Base-by-base conservation (phyloP, 2,797 vertebrate species). In the Sebastes itinus region DNA sequence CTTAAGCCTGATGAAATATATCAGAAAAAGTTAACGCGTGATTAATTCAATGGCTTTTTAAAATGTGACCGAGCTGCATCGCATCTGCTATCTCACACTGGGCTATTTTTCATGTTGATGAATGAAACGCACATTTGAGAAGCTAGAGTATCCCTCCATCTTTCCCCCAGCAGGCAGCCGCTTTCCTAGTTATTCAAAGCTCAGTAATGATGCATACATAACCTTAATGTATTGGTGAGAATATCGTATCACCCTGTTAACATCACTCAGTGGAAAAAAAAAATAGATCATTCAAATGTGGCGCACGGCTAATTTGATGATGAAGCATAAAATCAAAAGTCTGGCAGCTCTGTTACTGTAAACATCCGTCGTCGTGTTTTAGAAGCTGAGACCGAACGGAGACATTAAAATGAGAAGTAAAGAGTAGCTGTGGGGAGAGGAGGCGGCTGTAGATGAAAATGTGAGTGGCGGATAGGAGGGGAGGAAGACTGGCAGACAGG, bases 171-270 rank as follows among this genome's bases (percentile, higher is more conserved):
- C 83, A 86, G 33, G 76, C 64, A 81, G 46, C 58, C 13, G 12
- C 55, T 38, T 85, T 74, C 79, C 62, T 66, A 81, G 72, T 82
- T 75, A 89, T 78, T 91, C 86, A 85, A 80, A 76, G 75, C 80
- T 83, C 69, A 55, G 82, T 87, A 89, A 90, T 88, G 89, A 83
- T 89, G 75, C 74, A 85, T 75, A 72, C 77, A 74, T 86, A 87
- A 82, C 77, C 83, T 81, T 84, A 82, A 83, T 87, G 77, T 82
- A 84, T 77, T 84, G 74, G 75, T 75, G 68, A 83, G 81, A 84
- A 77, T 58, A 84, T 86, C 67, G 77, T 38, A 82, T 72, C 65
- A 67, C 38, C 74, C 73, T 84, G 61, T 81, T 78, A 81, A 84
- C 83, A 89, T 71, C 73, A 83, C 65, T 80, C 73, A 75, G 46